phyloP scores from a whole-genome alignment of 2,113 vertebrate species.

The Rhagologus leucostigma region DNA sequence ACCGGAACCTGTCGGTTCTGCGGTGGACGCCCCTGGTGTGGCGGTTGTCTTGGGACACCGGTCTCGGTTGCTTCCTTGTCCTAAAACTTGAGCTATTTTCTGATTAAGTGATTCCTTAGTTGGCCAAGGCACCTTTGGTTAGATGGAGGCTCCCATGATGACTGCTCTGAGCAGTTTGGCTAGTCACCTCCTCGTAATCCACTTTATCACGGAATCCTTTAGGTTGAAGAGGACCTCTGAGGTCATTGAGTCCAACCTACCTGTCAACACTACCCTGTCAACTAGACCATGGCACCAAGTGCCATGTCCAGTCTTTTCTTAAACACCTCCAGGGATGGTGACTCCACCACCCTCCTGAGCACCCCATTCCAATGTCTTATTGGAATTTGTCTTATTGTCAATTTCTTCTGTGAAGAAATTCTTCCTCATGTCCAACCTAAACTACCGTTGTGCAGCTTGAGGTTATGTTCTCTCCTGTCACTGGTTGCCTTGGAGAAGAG shows the following conservation, averaged over 20 bases:
- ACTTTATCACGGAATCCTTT: rapidly evolving
- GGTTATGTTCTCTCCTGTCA: background rate
- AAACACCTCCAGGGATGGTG: background rate
- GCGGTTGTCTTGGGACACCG: background rate
- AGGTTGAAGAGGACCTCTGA: background rate
- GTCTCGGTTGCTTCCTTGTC: background rate
- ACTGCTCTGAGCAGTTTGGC: background rate
- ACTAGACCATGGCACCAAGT: background rate
- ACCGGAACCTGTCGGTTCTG: no score
- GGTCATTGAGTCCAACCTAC: background rate
- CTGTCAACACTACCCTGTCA: no score
- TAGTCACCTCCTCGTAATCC: rapidly evolving
- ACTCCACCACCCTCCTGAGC: no score
- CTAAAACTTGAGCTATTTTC: background rate
- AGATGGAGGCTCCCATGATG: background rate
- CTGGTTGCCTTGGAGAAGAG: background rate
- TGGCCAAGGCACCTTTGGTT: background rate
- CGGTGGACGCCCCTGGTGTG: background rate
- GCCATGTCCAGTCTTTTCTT: background rate
- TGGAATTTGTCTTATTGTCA: no score
- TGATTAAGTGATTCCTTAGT: background rate
- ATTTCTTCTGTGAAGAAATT: background rate
- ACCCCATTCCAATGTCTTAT: background rate
- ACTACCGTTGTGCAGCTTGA: background rate
- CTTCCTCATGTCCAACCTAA: background rate